These are phyloP conservation scores for Limnephilus rhombicus DNA, from an alignment of 2,888 invertebrate genomes.

Conservation along the genomic window DNA sequence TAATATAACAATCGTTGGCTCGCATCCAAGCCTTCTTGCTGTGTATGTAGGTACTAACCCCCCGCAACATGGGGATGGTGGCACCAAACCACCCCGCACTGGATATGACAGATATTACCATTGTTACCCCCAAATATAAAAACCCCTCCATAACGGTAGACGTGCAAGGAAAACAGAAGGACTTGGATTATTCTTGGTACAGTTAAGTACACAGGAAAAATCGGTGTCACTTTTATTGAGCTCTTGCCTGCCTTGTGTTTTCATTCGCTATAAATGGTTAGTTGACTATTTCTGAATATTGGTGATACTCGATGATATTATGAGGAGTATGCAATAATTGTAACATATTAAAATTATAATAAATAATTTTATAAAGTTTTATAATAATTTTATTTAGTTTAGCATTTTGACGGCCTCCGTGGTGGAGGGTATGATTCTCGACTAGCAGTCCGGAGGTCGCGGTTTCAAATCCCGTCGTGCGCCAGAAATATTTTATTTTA, in stretches of 20 bases:
- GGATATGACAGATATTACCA: slow-evolving; percentile 59
- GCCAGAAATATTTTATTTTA: too few relatives aligned
- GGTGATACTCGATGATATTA: not conserved
- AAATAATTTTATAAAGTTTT: too few relatives aligned
- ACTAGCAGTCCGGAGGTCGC: too few relatives aligned
- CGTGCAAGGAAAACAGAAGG: slow-evolving; percentile 40
- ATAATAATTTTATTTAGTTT: too few relatives aligned
- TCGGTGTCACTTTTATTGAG: not conserved
- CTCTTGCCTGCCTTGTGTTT: not conserved
- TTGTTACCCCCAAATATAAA: slow-evolving; percentile 50
- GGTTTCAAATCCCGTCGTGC: too few relatives aligned
- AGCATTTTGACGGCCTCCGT: too few relatives aligned
- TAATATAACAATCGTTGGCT: slow-evolving; percentile 52
- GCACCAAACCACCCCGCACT: slow-evolving; percentile 41
- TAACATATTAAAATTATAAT: too few relatives aligned
- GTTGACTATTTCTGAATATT: not conserved
- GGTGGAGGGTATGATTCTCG: too few relatives aligned
- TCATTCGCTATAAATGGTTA: not conserved
- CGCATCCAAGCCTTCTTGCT: slow-evolving; percentile 51
- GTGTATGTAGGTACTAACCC: slow-evolving; percentile 11
- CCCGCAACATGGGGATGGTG: slow-evolving; percentile 21
- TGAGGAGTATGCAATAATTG: not conserved
- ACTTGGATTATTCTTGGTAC: not conserved
- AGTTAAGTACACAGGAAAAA: not conserved
- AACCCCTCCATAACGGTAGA: slow-evolving; percentile 26